Evolutionary conservation across 2,113 vertebrate species (phyloP).

Genomic region (Myotis brandtii): DNA sequence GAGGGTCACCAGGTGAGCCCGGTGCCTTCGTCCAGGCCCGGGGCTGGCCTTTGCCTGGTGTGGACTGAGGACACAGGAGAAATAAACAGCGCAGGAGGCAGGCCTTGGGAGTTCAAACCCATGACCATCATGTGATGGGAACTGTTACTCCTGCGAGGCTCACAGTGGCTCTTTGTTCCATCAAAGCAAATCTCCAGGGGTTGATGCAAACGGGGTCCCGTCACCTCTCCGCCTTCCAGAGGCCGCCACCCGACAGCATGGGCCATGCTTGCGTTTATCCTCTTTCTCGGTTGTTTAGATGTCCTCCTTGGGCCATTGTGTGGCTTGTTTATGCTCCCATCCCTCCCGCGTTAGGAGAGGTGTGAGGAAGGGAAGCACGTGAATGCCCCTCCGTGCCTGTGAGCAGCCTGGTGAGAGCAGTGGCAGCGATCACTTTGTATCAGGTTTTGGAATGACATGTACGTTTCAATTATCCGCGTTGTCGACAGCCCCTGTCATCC

Average conservation of each 20-base stretch:
- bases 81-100: conserved; percentile 59
- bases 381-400: neutral
- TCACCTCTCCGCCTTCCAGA: neutral
- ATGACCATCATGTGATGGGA: conserved; percentile 67
- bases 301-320: neutral
- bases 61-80: conserved; percentile 25
- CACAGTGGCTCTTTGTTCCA: conserved; percentile 54
- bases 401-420: neutral
- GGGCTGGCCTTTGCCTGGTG: conserved; percentile 4
- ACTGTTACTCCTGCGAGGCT: conserved; percentile 41
- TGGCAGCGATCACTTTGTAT: neutral
- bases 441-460: conserved; percentile 54
- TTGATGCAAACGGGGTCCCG: conserved; percentile 44
- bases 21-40: neutral
- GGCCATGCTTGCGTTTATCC: neutral
- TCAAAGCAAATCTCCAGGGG: conserved; percentile 48
- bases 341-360: neutral
- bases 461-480: conserved; percentile 5
- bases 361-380: neutral
- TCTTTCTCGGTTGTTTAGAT: neutral
- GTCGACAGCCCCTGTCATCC: neutral
- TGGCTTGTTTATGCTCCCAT: neutral
- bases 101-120: conserved; percentile 69
- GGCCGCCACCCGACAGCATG: neutral
- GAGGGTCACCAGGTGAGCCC: neutral